These are phyloP conservation scores for Dendrophyllia cribrosa DNA, from an alignment of 64 coral and sea anemone genomes.

Conservation along the genomic window DNA sequence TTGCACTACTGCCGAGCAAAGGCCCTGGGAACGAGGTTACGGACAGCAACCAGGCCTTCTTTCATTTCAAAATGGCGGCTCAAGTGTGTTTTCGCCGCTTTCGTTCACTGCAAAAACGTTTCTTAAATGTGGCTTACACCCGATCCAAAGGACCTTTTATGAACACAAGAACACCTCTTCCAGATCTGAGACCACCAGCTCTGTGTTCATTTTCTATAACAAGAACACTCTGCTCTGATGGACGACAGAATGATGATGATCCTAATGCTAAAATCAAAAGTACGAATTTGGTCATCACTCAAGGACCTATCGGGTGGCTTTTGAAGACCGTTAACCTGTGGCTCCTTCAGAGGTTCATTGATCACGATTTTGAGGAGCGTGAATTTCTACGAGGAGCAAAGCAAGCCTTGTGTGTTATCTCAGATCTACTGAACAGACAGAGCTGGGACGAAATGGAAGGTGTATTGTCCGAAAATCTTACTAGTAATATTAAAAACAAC, in stretches of 20 bases:
- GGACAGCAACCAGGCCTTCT: background rate
- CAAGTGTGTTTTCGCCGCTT: background rate
- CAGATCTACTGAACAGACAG: conserved; percentile 48
- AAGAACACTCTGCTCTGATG: conserved; percentile 18
- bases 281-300: conserved; percentile 31
- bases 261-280: background rate
- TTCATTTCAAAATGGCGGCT: conserved; percentile 17
- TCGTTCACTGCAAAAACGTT: background rate
- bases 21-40: too few species aligned
- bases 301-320: conserved; percentile 84
- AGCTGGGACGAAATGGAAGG: conserved; percentile 61
- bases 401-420: conserved; percentile 71
- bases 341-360: conserved; percentile 74
- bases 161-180: background rate
- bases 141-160: background rate
- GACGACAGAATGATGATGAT: background rate
- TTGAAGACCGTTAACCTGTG: conserved; percentile 69
- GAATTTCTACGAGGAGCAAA: conserved; percentile 85
- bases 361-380: conserved; percentile 83
- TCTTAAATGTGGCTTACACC: background rate
- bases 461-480: conserved; percentile 52
- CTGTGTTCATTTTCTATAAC: background rate
- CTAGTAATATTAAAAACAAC: conserved; percentile 43
- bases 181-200: background rate
- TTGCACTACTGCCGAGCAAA: too few species aligned